Evolutionary conservation across 2,113 vertebrate genomes (phyloP).

Genomic region (Albula glossodonta): DNA sequence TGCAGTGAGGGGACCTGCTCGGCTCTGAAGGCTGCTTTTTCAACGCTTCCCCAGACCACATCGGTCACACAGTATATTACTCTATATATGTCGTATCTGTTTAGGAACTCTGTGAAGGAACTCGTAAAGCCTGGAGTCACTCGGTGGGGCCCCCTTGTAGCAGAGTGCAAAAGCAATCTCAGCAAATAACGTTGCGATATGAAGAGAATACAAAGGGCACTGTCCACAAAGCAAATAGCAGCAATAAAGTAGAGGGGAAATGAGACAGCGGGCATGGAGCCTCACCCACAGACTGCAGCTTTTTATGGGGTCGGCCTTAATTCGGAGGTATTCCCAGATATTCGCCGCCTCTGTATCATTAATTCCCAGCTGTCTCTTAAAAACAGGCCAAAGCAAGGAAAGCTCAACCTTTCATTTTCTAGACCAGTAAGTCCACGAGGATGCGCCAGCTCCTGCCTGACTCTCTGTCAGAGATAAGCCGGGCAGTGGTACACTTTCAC

Average conservation of each 20-base stretch:
- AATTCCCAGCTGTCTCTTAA: constrained; percentile 25
- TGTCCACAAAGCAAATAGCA: constrained; percentile 11
- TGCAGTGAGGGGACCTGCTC: neutral
- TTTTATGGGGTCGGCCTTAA: constrained; percentile 10
- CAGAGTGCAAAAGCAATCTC: neutral
- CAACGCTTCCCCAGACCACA: neutral
- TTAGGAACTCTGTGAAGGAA: neutral
- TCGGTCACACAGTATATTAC: neutral
- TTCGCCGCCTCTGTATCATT: constrained; percentile 8
- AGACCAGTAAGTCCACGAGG: constrained; percentile 22
- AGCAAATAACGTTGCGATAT: neutral
- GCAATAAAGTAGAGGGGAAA: neutral
- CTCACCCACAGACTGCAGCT: neutral
- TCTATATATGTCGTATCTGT: neutral
- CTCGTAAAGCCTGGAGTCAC: neutral
- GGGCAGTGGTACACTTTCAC: neutral
- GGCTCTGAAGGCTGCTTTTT: neutral
- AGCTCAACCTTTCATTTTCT: constrained; percentile 33
- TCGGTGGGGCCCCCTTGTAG: neutral
- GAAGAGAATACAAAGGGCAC: constrained; percentile 13
- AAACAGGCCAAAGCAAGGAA: constrained; percentile 1
- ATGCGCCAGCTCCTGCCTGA: neutral
- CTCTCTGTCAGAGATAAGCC: constrained; percentile 29
- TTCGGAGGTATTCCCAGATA: constrained; percentile 21
- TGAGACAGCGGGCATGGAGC: neutral